Base-by-base conservation (phyloP, 2,797 vertebrate genomes). In the Microctenopoma lineatum region DNA sequence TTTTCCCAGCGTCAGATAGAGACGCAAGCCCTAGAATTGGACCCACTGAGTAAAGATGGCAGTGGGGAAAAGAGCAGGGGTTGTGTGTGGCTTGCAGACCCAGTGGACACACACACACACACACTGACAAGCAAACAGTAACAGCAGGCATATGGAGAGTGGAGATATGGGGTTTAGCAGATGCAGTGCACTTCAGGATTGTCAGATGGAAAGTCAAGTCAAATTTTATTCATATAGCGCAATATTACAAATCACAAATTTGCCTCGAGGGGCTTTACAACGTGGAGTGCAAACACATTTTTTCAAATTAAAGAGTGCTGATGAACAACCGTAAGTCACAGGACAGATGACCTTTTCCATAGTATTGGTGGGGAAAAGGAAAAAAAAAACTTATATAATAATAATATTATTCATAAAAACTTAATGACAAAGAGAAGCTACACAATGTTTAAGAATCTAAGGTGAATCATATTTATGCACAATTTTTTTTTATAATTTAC, bases 401-500 rank as follows among this genome's bases (percentile, higher is more conserved):
- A 1, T 21, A 21, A 21, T 21, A 21, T 1, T 21, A 21, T 21
- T 21, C 21, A 21, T 21, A 21, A 21, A 21, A 21, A 21, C 21
- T 21, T 21, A 21, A 21, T 21, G 21, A 21, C 21, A 21, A 21
- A 21, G 21, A 21, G 21, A 21, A 21, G 21, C 21, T 21, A 21
- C 10, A 36, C 7, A 16, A 42, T 18, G 18, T 44, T 60, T 9
- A 47, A 41, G 7, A 5, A 21, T 52, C 18, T 1, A 25, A 4
- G 7, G 36, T 14, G 13, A 32, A 41, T 9, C 5, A 10, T 55
- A 39, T 29, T 12, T 16, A 52, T 55, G 41, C 14, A 42, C 14
- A 42, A n/a, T n/a, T n/a, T n/a, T n/a, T 36, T 71, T 14, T 15
- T 41, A 13, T 59, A 26, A 61, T 54, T 73, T 14, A 29, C 36